These are phyloP conservation scores for Candidula unifasciata DNA, from an alignment of 2,888 invertebrate genomes.

Conservation along the genomic window DNA sequence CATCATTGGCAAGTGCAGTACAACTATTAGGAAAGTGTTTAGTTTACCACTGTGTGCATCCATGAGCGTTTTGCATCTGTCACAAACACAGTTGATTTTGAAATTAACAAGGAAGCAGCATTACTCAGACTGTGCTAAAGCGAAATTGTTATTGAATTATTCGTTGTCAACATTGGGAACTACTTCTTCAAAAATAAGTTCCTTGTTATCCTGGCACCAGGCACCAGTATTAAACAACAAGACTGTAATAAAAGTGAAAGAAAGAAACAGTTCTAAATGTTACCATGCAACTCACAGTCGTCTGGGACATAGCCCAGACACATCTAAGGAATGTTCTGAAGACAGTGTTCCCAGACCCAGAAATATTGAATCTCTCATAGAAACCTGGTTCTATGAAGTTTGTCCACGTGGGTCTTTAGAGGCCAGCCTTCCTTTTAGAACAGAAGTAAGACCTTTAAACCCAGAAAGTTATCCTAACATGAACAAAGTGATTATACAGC, in stretches of 20 bases:
- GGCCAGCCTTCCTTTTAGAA: slow-evolving; percentile 45
- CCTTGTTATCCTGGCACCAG: background rate
- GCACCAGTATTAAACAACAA: background rate
- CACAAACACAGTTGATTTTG: background rate
- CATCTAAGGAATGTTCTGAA: background rate
- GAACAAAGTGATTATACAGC: slow-evolving; percentile 49
- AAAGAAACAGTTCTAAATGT: background rate
- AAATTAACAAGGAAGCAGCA: background rate
- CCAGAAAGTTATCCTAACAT: slow-evolving; percentile 42
- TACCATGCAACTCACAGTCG: slow-evolving; percentile 9
- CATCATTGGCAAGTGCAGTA: background rate
- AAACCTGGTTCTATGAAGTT: slow-evolving; percentile 51
- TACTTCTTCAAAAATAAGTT: background rate
- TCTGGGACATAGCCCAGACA: background rate
- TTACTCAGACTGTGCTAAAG: background rate
- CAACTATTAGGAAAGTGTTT: background rate
- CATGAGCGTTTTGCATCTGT: no score
- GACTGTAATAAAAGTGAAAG: background rate
- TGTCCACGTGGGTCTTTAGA: slow-evolving; percentile 38
- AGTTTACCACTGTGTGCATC: background rate
- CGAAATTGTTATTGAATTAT: background rate
- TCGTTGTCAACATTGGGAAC: background rate
- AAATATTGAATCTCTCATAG: slow-evolving; percentile 41
- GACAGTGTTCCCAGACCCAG: background rate
- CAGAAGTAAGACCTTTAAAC: slow-evolving; percentile 31